Percentiles rank a stretch among this genome's conserved stretches.
Conservation (phyloP, 2,113 vertebrate genomes). For the Oreocharis arfaki region DNA sequence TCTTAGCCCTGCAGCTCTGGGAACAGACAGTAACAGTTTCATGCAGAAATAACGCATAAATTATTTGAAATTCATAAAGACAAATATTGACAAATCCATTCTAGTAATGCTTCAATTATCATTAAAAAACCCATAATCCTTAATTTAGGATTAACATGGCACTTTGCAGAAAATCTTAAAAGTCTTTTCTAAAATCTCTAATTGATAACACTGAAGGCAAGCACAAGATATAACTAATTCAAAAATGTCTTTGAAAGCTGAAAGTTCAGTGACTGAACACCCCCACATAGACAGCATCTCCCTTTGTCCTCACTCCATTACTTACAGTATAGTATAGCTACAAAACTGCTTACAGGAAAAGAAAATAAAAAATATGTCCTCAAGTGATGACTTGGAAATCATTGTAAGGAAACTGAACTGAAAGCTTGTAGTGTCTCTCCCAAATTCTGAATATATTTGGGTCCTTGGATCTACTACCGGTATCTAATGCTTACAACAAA, state of each 20-base stretch:
- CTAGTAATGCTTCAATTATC: background rate
- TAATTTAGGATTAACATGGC: background rate
- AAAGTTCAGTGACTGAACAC: background rate
- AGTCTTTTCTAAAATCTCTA: background rate
- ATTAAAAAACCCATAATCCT: background rate
- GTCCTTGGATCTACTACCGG: background rate
- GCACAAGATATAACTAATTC: background rate
- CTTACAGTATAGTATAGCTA: background rate
- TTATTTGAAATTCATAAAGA: background rate
- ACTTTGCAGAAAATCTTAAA: background rate
- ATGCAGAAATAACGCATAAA: background rate
- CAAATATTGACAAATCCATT: background rate
- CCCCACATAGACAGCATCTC: background rate
- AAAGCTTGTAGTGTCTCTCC: background rate
- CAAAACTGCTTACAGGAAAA: background rate
- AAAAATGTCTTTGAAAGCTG: background rate
- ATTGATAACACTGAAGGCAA: background rate
- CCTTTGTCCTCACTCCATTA: fast-evolving
- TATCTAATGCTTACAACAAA: background rate
- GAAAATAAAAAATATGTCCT: background rate
- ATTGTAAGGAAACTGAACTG: background rate
- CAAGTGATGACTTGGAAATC: background rate
- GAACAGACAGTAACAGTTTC: background rate
- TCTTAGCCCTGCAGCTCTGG: background rate
- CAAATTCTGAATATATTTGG: background rate